These are phyloP conservation scores for Cheilinus undulatus DNA, from an alignment of 2,113 vertebrate genomes.

Conservation along the genomic window DNA sequence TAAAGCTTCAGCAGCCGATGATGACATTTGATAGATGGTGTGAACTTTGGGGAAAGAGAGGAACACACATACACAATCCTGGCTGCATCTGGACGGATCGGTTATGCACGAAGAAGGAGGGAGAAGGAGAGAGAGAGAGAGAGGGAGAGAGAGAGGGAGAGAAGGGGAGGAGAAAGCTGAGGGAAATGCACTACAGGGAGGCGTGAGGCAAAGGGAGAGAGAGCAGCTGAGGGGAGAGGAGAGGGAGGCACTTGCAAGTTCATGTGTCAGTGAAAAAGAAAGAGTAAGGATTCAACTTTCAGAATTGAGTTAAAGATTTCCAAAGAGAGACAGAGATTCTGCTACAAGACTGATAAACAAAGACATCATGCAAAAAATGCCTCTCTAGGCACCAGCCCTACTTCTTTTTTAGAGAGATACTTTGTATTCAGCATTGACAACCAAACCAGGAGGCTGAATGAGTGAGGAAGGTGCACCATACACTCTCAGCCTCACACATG, in stretches of 20 bases:
- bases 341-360: slow-evolving; percentile 17
- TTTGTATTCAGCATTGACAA: slow-evolving; percentile 55
- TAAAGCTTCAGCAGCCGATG: slow-evolving; percentile 30
- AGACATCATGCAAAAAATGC: slow-evolving; percentile 43
- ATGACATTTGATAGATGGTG: slow-evolving; percentile 57
- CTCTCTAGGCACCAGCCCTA: slow-evolving; percentile 32
- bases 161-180: slow-evolving; percentile 66
- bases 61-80: slow-evolving; percentile 67
- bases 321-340: slow-evolving; percentile 29
- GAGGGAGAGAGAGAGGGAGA: slow-evolving; percentile 25
- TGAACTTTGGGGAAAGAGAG: slow-evolving; percentile 33
- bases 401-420: slow-evolving; percentile 26
- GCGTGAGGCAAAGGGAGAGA: slow-evolving; percentile 47
- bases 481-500: slow-evolving; percentile 53
- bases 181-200: slow-evolving; percentile 54
- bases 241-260: slow-evolving; percentile 70
- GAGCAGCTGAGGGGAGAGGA: slow-evolving; percentile 48
- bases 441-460: slow-evolving; percentile 65
- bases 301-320: slow-evolving; percentile 21
- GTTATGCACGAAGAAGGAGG: slow-evolving; percentile 52
- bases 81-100: slow-evolving; percentile 69
- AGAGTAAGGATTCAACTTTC: slow-evolving; percentile 28
- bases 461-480: slow-evolving; percentile 64
- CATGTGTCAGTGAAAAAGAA: slow-evolving; percentile 47
- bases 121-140: slow-evolving; percentile 53